Evolutionary conservation across 2,113 vertebrate genomes (phyloP), one percentile per base, ranked within the genome.

Genomic region (Micronycteris hirsuta): DNA sequence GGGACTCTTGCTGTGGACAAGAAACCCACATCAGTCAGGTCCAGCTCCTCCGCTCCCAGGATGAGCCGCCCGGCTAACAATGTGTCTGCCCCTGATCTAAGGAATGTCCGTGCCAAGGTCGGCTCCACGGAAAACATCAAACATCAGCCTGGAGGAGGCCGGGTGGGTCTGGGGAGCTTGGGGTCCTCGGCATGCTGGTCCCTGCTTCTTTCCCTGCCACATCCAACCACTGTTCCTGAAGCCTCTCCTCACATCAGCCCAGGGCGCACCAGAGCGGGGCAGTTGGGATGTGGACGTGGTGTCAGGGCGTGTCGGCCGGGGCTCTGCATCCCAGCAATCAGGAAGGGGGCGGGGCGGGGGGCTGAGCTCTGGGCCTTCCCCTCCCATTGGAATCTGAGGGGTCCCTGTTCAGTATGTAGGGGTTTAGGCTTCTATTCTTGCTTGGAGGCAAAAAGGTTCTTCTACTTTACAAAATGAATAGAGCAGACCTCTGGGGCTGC

Each of bases 111-210:
- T n/a, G 99, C 99, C 61, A 99, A 99, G 97, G 97, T 99, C 0
- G 99, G 99, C 78, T 99, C 99, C 15, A 99, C 99, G 0, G 99
- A 99, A 89, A 99, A 99, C 86, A 99, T 99, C 70, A 99, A 99
- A 70, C 97, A 99, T 91, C 99, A 99, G 97, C 99, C 99, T 0
- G 99, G 99, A 0, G 99, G 99, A 86, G 99, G 99, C n/a, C 99
- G 99, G 99, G 99, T 99, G 93, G 96, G 98, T 70, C 2, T 5
- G 7, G 33, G 31, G 36, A 24, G 45, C 4, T 36, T 28, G 0
- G 11, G 28, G 7, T 17, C 7, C 31, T 0, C 10, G 1, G 13
- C 71, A 56, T 10, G 3, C 3, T 1, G 4, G 20, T 1, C 22
- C 77, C 19, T 81, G 94, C 91, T 84, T 43, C 58, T 73, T 76